Evolutionary conservation across 2,113 vertebrate genomes (phyloP).

Genomic region (Peromyscus leucopus): DNA sequence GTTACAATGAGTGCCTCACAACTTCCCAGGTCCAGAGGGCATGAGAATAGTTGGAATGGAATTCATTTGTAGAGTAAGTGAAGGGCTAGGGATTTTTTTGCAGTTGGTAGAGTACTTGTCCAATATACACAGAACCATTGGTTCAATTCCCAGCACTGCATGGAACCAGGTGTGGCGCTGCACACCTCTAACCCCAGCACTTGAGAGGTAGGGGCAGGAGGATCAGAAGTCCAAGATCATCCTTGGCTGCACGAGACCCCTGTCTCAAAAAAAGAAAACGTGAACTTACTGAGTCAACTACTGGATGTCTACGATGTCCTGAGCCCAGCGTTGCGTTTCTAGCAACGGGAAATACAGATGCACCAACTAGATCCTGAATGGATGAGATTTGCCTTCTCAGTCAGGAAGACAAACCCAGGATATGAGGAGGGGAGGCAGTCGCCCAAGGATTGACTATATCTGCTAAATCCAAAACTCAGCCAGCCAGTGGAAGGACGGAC

Average conservation of each 20-base stretch:
- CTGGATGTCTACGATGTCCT: constrained; percentile 32
- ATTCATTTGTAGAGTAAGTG: neutral
- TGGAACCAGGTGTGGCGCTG: neutral
- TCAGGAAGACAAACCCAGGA: neutral
- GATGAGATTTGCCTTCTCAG: neutral
- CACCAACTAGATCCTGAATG: neutral
- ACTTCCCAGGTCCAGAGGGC: too few relatives aligned
- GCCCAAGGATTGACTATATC: neutral
- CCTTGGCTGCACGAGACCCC: neutral
- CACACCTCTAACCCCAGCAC: neutral
- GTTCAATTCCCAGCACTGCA: neutral
- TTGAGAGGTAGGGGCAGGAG: neutral
- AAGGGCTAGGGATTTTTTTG: neutral
- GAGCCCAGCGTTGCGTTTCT: neutral
- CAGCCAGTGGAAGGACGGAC: neutral
- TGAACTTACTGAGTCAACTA: neutral
- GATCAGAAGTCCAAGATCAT: neutral
- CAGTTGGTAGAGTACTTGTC: neutral
- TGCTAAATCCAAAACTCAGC: neutral
- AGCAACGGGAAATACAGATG: neutral
- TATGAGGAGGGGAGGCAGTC: neutral
- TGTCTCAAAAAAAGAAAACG: neutral
- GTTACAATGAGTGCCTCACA: neutral
- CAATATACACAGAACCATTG: neutral
- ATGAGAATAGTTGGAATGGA: neutral